Percentiles rank a stretch among this genome's conserved stretches.
Evolutionary conservation across 2,113 vertebrate genomes (phyloP).

Genomic region (Genyomyrus donnyi): DNA sequence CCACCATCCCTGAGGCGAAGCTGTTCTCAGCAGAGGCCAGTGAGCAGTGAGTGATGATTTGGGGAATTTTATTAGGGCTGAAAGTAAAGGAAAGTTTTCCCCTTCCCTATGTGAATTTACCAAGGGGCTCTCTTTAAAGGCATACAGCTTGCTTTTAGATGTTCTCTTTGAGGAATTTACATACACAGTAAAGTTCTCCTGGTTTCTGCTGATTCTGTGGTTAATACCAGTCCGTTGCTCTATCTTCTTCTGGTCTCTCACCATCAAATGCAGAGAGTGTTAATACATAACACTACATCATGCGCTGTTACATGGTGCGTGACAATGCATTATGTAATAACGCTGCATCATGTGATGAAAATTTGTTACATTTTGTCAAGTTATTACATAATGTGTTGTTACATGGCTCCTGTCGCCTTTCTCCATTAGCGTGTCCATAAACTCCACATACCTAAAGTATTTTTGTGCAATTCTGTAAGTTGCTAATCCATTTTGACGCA

Average conservation of each 20-base stretch:
- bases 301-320: not conserved
- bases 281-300: not conserved
- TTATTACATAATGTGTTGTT: not conserved
- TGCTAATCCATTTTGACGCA: not conserved
- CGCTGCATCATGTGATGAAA: not conserved
- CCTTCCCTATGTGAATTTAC: not conserved
- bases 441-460: not conserved
- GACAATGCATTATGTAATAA: not conserved
- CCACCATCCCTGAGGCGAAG: not conserved
- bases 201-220: not conserved
- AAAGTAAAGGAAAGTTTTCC: not conserved
- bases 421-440: not conserved
- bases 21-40: not conserved
- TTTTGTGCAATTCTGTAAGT: not conserved
- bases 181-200: not conserved
- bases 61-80: slow-evolving; percentile 1
- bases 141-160: not conserved
- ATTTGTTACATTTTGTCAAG: not conserved
- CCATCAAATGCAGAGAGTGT: not conserved
- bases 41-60: not conserved
- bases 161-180: not conserved
- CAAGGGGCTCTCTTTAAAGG: not conserved
- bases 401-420: not conserved
- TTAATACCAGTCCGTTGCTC: not conserved
- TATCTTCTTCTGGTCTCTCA: not conserved